Conservation (phyloP, 1,140 invertebrate species). For the Ridgeia piscesae region DNA sequence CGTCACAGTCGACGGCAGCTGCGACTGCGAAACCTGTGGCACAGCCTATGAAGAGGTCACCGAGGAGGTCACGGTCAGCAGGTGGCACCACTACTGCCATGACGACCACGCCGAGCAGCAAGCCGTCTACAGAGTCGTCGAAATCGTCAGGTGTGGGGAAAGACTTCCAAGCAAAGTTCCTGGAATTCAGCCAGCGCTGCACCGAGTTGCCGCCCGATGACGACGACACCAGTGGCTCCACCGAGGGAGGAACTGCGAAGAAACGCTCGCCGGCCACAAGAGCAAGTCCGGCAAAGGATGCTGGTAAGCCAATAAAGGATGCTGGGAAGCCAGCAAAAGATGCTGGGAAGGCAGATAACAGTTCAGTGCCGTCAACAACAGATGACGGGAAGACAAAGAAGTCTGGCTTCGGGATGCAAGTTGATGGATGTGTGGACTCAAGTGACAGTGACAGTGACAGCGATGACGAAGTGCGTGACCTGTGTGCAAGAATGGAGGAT, state of each 20-base stretch:
- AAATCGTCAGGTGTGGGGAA: neutral
- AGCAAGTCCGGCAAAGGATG: neutral
- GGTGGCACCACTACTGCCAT: neutral
- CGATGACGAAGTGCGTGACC: neutral
- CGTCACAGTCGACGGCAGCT: neutral
- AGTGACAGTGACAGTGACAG: neutral
- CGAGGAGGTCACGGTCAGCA: constrained; percentile 10
- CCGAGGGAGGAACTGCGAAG: neutral
- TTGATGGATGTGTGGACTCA: constrained; percentile 17
- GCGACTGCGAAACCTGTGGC: neutral
- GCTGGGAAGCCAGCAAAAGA: too few species aligned
- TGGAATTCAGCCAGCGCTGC: constrained; percentile 65
- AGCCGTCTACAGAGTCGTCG: neutral
- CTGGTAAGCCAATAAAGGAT: too few species aligned
- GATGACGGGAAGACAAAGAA: neutral
- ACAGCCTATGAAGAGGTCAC: neutral
- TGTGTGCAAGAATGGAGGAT: neutral
- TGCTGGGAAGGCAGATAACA: neutral
- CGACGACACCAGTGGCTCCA: constrained; percentile 40
- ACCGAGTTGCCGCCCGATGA: constrained; percentile 54
- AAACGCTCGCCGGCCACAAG: neutral
- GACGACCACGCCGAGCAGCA: neutral
- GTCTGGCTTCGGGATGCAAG: constrained; percentile 5
- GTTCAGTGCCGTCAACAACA: neutral
- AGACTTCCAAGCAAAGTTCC: constrained; percentile 57